Conservation (phyloP, 92 coral and sea anemone species). For the Anthopleura xanthogrammica region DNA sequence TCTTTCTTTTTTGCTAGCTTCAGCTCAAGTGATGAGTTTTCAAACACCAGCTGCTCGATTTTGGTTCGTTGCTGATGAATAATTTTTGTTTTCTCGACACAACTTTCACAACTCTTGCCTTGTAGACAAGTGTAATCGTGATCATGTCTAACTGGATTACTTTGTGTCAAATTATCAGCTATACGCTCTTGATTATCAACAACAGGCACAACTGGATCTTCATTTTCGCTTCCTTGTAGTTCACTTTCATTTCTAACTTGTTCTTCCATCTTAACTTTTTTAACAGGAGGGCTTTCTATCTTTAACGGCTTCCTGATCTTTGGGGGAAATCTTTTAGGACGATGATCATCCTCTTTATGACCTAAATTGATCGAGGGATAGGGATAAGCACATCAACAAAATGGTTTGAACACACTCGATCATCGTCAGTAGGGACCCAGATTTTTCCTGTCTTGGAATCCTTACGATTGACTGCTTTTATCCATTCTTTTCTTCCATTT, state of each 20-base stretch:
- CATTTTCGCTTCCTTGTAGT: constrained; percentile 4
- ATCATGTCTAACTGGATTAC: constrained; percentile 9
- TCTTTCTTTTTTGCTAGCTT: background rate
- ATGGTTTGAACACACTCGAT: constrained; percentile 42
- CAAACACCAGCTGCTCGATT: constrained; percentile 7
- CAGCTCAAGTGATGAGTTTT: background rate
- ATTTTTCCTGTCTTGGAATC: constrained; percentile 34
- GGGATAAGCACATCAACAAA: constrained; percentile 41
- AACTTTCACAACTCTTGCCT: constrained; percentile 5
- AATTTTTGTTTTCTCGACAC: constrained; percentile 8
- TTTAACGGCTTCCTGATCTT: constrained; percentile 1
- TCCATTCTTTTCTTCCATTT: constrained; percentile 28
- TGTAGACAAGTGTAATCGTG: constrained; percentile 10
- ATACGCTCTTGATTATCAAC: background rate
- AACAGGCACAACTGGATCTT: background rate
- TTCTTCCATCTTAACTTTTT: constrained; percentile 1
- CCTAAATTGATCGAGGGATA: constrained; percentile 22
- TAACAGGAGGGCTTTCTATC: constrained; percentile 7
- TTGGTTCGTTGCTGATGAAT: constrained; percentile 5
- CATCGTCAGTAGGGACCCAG: constrained; percentile 45
- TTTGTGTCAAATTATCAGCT: background rate
- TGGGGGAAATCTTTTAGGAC: constrained; percentile 14
- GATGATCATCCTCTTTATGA: constrained; percentile 2
- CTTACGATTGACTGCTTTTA: constrained; percentile 42
- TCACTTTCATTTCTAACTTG: constrained; percentile 6